phyloP scores from a whole-genome alignment of 1,140 invertebrate species.

The Musca domestica region DNA sequence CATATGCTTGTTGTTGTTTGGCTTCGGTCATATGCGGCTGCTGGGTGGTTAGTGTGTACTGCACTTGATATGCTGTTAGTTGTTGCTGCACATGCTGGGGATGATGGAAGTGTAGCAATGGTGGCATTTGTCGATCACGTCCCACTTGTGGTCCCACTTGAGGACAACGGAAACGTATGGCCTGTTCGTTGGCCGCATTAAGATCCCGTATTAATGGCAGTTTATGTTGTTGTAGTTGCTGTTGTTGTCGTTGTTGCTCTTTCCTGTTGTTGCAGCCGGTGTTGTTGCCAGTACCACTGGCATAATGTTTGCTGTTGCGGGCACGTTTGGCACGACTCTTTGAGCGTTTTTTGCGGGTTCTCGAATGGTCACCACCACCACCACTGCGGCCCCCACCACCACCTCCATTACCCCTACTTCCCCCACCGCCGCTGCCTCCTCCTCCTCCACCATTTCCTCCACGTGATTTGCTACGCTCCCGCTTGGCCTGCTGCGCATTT shows the following conservation, averaged over 20 bases:
- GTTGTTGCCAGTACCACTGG: not conserved
- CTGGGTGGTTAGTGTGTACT: conserved; percentile 22
- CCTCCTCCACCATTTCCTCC: conserved; percentile 9
- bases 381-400: not conserved
- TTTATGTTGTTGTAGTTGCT: not conserved
- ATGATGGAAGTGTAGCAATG: conserved; percentile 48
- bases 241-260: not conserved
- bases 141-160: conserved; percentile 49
- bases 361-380: not conserved
- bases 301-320: not conserved
- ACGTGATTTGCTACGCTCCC: conserved; percentile 20
- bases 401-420: not conserved
- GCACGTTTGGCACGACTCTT: conserved; percentile 17
- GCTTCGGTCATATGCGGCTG: not conserved
- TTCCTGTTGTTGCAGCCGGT: not conserved
- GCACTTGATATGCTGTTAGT: conserved; percentile 27
- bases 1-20: conserved; percentile 15
- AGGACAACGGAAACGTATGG: conserved; percentile 48
- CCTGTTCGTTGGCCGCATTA: conserved; percentile 44
- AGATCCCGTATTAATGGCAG: conserved; percentile 28
- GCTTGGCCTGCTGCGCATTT: conserved; percentile 24
- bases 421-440: conserved; percentile 13
- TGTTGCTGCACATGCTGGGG: conserved; percentile 35
- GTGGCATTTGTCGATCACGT: conserved; percentile 40
- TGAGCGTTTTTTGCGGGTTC: not conserved